Evolutionary conservation across 2,888 invertebrate genomes (phyloP), one percentile per base, ranked within the genome.

Genomic region (Tiliacea aurago): DNA sequence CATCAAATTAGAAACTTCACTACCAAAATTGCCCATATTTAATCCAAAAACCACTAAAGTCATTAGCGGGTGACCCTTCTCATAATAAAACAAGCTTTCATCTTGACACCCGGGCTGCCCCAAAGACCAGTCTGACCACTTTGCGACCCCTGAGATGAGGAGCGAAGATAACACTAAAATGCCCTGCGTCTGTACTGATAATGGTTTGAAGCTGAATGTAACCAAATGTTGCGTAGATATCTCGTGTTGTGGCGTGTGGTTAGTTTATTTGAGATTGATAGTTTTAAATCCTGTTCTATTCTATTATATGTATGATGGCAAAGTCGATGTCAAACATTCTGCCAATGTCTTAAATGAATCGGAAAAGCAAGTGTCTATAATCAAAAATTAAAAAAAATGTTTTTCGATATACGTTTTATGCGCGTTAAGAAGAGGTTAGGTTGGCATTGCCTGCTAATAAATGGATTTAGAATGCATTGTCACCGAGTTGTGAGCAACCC

Each of bases 21-120:
- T 45, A 73, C 65, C 70, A 43, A 73, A 87, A 78, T 81, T 72
- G 65, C 68, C 70, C 69, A 74, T 84, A 86, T 85, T 85, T 87
- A 86, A 88, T 87, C 81, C 84, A 73, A 87, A 89, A 90, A 88
- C 88, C 88, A 91, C 90, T 91, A 92, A 91, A 92, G 90, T 94
- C 93, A 95, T 95, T 95, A 95, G 86, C 87, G 70, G 86, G 88
- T 90, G 91, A 95, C 95, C 94, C 95, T 93, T 86, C 89, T 95
- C 94, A 95, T 94, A 91, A 88, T 84, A 86, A 82, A 92, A 93
- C 90, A 92, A 90, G 93, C 91, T 93, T 74, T 93, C 93, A 93
- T 94, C 94, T 93, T 95, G 96, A 95, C 95, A 94, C 90, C 87
- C 85, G 91, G 89, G 86, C 68, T 79, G 76, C 86, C 91, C 91